These are phyloP conservation scores for Ceuthmochares aereus DNA, from an alignment of 2,113 vertebrate genomes.

Conservation along the genomic window DNA sequence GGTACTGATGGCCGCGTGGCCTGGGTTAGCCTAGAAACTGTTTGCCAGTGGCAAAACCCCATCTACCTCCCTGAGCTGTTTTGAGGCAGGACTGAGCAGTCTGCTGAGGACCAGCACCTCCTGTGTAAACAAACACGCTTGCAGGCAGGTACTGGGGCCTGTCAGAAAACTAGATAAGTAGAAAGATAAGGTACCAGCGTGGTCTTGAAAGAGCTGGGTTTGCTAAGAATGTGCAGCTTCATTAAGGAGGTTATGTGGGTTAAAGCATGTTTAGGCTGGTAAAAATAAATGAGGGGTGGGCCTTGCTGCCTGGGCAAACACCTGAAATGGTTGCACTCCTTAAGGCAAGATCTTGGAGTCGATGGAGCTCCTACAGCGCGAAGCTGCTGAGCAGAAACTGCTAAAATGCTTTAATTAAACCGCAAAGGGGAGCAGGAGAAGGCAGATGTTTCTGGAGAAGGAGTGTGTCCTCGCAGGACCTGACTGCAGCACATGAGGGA, in stretches of 20 bases:
- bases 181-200: neutral
- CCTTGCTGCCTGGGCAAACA: neutral
- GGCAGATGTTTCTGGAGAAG: neutral
- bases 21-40: neutral
- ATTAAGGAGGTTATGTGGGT: slow-evolving; percentile 15
- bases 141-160: neutral
- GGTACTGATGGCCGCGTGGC: neutral
- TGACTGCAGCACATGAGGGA: neutral
- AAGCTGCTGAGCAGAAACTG: neutral
- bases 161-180: neutral
- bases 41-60: neutral
- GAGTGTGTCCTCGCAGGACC: neutral
- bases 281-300: neutral
- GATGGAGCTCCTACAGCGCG: neutral
- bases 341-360: slow-evolving; percentile 3
- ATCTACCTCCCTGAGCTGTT: neutral
- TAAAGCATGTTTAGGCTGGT: slow-evolving; percentile 40
- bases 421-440: neutral
- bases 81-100: neutral
- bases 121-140: neutral
- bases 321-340: neutral
- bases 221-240: neutral
- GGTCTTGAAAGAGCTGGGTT: slow-evolving; percentile 6
- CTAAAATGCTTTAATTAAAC: slow-evolving; percentile 29
- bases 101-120: neutral